Conservation (phyloP, 2,888 invertebrate genomes). For the Agrotis puta region DNA sequence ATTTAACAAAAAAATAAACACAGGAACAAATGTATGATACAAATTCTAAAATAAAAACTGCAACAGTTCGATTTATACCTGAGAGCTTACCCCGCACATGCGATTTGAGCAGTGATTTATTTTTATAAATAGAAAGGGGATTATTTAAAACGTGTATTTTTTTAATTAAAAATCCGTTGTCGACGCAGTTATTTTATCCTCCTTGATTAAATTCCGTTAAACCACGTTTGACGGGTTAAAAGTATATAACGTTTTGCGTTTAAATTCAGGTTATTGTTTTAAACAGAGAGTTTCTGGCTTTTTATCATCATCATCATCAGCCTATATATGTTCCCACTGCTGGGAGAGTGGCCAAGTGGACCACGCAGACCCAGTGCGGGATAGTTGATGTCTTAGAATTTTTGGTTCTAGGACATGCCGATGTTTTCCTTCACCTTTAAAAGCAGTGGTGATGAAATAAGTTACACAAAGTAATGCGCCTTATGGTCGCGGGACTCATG, state of each 20-base stretch:
- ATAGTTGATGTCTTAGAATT: too few species aligned
- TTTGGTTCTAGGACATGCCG: too few species aligned
- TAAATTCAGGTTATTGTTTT: constrained; percentile 8
- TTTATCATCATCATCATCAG: too few species aligned
- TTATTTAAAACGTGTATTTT: constrained; percentile 63
- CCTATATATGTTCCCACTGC: too few species aligned
- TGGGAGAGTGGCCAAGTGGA: too few species aligned
- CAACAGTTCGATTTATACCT: constrained; percentile 22
- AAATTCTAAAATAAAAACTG: constrained; percentile 21
- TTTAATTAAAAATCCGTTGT: constrained; percentile 65
- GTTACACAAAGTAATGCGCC: too few species aligned
- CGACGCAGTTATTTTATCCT: constrained; percentile 60
- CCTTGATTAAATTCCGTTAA: constrained; percentile 69
- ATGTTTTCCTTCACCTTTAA: too few species aligned
- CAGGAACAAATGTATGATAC: constrained; percentile 29
- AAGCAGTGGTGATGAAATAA: too few species aligned
- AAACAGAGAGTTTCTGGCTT: background rate
- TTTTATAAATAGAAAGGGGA: constrained; percentile 41
- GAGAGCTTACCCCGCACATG: constrained; percentile 26
- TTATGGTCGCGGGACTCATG: too few species aligned
- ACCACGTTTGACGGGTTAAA: constrained; percentile 40
- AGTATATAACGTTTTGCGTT: constrained; percentile 18
- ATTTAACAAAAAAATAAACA: constrained; percentile 2
- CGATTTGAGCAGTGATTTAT: constrained; percentile 43
- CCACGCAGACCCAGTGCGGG: too few species aligned